Conservation (phyloP, 2,888 invertebrate species). For the Pristionchus mayeri region DNA sequence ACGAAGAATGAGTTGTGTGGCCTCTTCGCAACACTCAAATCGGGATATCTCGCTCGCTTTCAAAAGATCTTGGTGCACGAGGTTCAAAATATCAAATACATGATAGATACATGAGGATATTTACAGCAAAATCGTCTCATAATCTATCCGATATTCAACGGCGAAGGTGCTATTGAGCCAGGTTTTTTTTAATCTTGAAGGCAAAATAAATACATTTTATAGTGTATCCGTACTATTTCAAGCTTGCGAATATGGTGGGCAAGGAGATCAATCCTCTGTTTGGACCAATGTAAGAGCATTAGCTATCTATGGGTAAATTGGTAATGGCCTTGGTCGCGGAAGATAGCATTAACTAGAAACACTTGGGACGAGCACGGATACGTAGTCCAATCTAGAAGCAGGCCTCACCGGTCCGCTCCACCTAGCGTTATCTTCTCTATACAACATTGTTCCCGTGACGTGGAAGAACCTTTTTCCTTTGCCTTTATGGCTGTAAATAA, state of each 20-base stretch:
- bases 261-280: background rate
- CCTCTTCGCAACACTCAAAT: background rate
- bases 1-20: slow-evolving; percentile 4
- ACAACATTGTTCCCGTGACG: too few species aligned
- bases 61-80: background rate
- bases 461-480: too few species aligned
- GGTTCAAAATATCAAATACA: background rate
- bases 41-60: background rate
- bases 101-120: background rate
- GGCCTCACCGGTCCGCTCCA: too few species aligned
- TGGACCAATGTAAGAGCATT: slow-evolving; percentile 8
- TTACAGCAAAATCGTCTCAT: background rate
- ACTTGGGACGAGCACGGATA: background rate
- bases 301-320: too few species aligned
- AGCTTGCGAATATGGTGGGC: background rate
- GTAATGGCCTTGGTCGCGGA: too few species aligned
- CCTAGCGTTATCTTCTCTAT: background rate
- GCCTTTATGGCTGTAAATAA: too few species aligned
- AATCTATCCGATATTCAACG: background rate
- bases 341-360: background rate
- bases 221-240: slow-evolving; percentile 2
- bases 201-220: background rate
- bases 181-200: background rate
- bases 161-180: background rate
- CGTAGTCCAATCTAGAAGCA: background rate